Evolutionary conservation across 2,113 vertebrate species (phyloP).

Genomic region (Ranitomeya imitator): DNA sequence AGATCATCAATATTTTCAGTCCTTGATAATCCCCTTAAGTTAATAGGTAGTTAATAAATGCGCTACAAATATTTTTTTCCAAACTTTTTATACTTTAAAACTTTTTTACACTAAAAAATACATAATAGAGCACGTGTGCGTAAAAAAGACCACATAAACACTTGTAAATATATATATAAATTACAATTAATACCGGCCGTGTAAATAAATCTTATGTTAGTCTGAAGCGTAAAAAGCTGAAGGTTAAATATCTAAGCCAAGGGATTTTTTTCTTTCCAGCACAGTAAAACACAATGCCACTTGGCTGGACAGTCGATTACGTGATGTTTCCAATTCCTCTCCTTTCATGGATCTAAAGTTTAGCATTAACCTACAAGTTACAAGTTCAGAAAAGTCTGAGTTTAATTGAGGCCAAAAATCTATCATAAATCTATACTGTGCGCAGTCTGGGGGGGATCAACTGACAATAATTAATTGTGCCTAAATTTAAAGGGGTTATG

Average conservation of each 20-base stretch:
- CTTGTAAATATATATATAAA: too few relatives aligned
- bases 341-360: slow-evolving; percentile 9
- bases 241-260: background rate
- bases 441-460: background rate
- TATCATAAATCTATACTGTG: background rate
- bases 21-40: too few relatives aligned
- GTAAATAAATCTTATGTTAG: background rate
- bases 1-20: too few relatives aligned
- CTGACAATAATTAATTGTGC: background rate
- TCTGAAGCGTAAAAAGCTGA: background rate
- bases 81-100: too few relatives aligned
- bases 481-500: background rate
- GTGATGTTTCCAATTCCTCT: background rate
- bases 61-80: too few relatives aligned
- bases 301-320: slow-evolving; percentile 21
- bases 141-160: too few relatives aligned
- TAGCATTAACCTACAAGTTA: slow-evolving; percentile 6
- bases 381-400: background rate
- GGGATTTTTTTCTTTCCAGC: background rate
- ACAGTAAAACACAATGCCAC: slow-evolving; percentile 26
- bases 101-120: too few relatives aligned
- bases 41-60: too few relatives aligned
- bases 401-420: background rate
- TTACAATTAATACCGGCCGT: background rate
- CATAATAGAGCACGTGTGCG: too few relatives aligned